These are phyloP conservation scores for Sisyra terminalis DNA, from an alignment of 2,888 invertebrate genomes.

Conservation along the genomic window DNA sequence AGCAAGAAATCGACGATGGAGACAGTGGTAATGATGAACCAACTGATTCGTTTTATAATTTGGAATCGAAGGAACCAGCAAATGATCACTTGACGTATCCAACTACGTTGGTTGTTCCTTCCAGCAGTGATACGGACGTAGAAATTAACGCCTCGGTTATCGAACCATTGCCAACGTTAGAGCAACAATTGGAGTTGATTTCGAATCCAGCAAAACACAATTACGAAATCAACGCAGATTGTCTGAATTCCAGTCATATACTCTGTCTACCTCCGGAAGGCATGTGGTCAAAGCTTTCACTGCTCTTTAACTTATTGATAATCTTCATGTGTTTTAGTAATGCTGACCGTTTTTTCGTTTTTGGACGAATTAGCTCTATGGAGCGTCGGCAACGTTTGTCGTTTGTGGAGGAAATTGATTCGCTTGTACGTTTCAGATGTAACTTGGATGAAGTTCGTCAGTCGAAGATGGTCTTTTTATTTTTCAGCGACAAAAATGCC, in stretches of 20 bases:
- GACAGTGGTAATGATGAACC: conserved; percentile 83
- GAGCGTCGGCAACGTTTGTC: conserved; percentile 75
- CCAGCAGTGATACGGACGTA: background rate
- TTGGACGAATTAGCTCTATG: conserved; percentile 84
- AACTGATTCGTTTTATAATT: conserved; percentile 36
- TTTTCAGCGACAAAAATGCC: conserved; percentile 50
- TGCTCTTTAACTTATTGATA: too few relatives aligned
- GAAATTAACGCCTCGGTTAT: background rate
- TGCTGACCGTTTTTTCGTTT: conserved; percentile 75
- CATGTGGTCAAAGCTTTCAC: too few relatives aligned
- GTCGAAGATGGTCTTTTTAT: conserved; percentile 73
- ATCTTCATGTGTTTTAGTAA: too few relatives aligned
- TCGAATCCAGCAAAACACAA: background rate
- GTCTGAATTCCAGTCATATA: conserved; percentile 10
- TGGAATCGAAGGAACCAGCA: conserved; percentile 10
- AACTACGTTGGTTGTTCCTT: background rate
- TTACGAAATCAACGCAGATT: background rate
- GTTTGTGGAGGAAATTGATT: conserved; percentile 68
- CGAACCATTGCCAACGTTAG: background rate
- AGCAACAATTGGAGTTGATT: background rate
- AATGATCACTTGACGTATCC: conserved; percentile 12
- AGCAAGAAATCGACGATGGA: conserved; percentile 64
- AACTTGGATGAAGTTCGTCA: conserved; percentile 66
- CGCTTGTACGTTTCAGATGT: conserved; percentile 59
- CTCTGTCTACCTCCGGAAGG: conserved; percentile 21